A percentile compares a stretch with the other conserved stretches of the same genome.
These are phyloP conservation scores for Euplexia lucipara DNA, from an alignment of 2,888 invertebrate genomes.

Conservation along the genomic window DNA sequence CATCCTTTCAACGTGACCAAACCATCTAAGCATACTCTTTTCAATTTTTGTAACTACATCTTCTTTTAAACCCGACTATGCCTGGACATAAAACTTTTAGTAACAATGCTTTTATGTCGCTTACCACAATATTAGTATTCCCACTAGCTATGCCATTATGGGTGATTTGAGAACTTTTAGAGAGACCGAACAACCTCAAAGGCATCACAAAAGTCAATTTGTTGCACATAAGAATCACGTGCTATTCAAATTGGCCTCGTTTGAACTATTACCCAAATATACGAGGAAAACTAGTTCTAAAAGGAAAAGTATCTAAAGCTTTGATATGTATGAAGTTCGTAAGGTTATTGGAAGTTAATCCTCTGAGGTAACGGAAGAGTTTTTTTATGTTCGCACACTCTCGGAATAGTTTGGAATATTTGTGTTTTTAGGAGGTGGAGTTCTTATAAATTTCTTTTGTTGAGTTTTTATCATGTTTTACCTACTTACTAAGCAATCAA, in stretches of 20 bases:
- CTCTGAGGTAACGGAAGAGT: slow-evolving; percentile 21
- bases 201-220: not conserved
- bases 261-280: slow-evolving; percentile 43
- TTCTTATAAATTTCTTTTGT: slow-evolving; percentile 30
- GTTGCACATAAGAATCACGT: slow-evolving; percentile 17
- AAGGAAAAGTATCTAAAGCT: slow-evolving; percentile 26
- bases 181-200: not conserved
- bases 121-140: no score
- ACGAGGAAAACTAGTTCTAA: slow-evolving; percentile 14
- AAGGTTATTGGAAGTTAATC: slow-evolving; percentile 36
- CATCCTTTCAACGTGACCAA: no score
- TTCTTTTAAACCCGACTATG: no score
- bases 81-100: no score
- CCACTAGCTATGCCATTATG: not conserved
- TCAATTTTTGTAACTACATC: no score
- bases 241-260: slow-evolving; percentile 30
- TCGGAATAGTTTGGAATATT: slow-evolving; percentile 18
- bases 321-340: slow-evolving; percentile 56
- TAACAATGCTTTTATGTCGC: no score
- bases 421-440: slow-evolving; percentile 12
- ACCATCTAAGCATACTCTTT: no score
- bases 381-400: slow-evolving; percentile 18
- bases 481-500: not conserved
- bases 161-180: not conserved
- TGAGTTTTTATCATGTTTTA: not conserved